Percentiles rank a stretch among this genome's conserved stretches.
Conservation (phyloP, 1,140 invertebrate species). For the Camponotus pennsylvanicus region DNA sequence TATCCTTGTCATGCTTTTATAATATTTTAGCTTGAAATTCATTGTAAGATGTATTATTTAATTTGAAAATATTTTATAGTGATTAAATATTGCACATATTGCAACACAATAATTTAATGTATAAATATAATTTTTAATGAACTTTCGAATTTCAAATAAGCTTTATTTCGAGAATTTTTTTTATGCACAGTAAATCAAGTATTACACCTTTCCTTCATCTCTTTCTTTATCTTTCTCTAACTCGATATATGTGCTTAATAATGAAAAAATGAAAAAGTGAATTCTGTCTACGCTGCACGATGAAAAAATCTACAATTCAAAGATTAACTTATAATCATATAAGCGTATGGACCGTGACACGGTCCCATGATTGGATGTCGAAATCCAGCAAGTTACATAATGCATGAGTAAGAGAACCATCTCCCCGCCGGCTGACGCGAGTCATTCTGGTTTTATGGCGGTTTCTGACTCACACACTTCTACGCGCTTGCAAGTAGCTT, state of each 20-base stretch:
- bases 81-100: neutral
- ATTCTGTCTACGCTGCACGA: neutral
- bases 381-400: slow-evolving; percentile 68
- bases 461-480: slow-evolving; percentile 53
- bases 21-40: neutral
- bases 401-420: slow-evolving; percentile 67
- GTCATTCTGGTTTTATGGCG: slow-evolving; percentile 53
- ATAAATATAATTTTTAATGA: neutral
- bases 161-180: neutral
- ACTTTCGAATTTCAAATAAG: neutral
- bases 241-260: neutral
- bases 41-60: neutral
- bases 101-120: neutral
- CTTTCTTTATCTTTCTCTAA: neutral
- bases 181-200: neutral
- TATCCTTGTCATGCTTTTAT: neutral
- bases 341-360: slow-evolving; percentile 9
- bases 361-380: slow-evolving; percentile 55
- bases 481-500: neutral
- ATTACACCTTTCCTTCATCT: neutral
- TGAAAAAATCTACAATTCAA: slow-evolving; percentile 24
- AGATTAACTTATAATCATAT: slow-evolving; percentile 42
- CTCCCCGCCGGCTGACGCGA: slow-evolving; percentile 31
- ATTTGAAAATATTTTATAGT: neutral
- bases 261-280: neutral